phyloP scores from a whole-genome alignment of 2,888 invertebrate genomes.

The Keiferia lycopersicella region DNA sequence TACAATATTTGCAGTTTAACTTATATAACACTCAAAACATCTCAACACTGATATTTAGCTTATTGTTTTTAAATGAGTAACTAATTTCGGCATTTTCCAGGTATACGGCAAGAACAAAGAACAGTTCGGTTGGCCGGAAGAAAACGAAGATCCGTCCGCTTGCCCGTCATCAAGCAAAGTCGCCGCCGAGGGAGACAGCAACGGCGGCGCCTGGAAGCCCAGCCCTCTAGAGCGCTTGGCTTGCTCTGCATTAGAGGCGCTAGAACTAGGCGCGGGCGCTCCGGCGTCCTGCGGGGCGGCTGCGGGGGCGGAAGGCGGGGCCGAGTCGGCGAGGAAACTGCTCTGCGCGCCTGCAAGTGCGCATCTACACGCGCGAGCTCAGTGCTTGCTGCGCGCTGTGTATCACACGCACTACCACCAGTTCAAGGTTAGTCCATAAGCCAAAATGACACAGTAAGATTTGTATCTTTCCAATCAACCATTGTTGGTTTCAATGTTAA shows the following conservation, averaged over 20 bases:
- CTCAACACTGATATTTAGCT: no score
- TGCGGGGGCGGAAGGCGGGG: slow-evolving; percentile 58
- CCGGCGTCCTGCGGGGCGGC: slow-evolving; percentile 45
- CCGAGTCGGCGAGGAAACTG: slow-evolving; percentile 61
- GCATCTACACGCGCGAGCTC: slow-evolving; percentile 80
- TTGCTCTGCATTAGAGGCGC: slow-evolving; percentile 64
- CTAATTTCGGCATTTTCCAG: slow-evolving; percentile 55
- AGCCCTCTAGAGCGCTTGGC: slow-evolving; percentile 71
- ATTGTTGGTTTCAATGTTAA: no score
- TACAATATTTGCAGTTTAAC: no score
- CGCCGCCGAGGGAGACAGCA: slow-evolving; percentile 62
- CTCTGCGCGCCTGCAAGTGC: slow-evolving; percentile 73
- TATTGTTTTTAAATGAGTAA: not conserved
- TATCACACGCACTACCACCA: slow-evolving; percentile 89
- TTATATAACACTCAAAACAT: no score
- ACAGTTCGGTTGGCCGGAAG: slow-evolving; percentile 98
- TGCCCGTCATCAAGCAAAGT: slow-evolving; percentile 73
- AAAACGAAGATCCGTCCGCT: slow-evolving; percentile 88
- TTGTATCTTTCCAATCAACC: no score
- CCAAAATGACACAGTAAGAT: no score
- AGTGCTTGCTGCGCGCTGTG: slow-evolving; percentile 90
- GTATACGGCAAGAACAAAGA: slow-evolving; percentile 96
- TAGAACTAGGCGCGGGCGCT: slow-evolving; percentile 46
- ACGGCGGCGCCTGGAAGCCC: slow-evolving; percentile 62
- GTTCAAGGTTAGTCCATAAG: slow-evolving; percentile 85